These are phyloP conservation scores for Tenthredo livida DNA, from an alignment of 2,888 invertebrate genomes.

Conservation along the genomic window DNA sequence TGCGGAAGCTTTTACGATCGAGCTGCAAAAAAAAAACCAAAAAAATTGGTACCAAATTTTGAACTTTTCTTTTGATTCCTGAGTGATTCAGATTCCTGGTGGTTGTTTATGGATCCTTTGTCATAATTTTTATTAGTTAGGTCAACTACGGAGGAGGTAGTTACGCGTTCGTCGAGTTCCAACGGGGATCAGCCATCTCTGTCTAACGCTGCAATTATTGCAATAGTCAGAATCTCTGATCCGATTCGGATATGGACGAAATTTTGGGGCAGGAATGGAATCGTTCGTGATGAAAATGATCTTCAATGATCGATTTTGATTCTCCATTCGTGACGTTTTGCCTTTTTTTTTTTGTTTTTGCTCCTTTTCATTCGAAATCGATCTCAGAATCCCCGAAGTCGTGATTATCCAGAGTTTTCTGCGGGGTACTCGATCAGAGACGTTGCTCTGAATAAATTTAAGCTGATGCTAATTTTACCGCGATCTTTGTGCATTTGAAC, in stretches of 20 bases:
- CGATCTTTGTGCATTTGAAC: slow-evolving; percentile 60
- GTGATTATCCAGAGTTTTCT: slow-evolving; percentile 6
- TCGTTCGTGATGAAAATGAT: neutral
- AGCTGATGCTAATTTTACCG: slow-evolving; percentile 48
- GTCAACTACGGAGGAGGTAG: neutral
- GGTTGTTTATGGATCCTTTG: neutral
- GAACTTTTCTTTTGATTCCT: too few relatives aligned
- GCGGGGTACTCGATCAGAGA: slow-evolving; percentile 13
- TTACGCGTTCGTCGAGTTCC: neutral
- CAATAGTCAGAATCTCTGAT: neutral
- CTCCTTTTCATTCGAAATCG: neutral
- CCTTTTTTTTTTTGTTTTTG: neutral
- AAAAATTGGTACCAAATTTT: too few relatives aligned
- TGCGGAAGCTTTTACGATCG: too few relatives aligned
- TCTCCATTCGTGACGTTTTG: neutral
- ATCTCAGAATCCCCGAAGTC: neutral
- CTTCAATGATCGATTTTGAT: too few relatives aligned
- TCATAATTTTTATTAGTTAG: neutral
- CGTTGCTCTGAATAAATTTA: slow-evolving; percentile 41
- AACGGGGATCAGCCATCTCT: neutral
- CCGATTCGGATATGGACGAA: neutral
- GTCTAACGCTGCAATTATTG: neutral
- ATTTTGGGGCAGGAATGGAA: neutral
- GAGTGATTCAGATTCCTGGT: neutral
- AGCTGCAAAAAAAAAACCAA: too few relatives aligned